Percentiles rank a stretch among this genome's conserved stretches.
These are phyloP conservation scores for Stictocephala bisonia DNA, from an alignment of 2,888 invertebrate species.

Conservation along the genomic window DNA sequence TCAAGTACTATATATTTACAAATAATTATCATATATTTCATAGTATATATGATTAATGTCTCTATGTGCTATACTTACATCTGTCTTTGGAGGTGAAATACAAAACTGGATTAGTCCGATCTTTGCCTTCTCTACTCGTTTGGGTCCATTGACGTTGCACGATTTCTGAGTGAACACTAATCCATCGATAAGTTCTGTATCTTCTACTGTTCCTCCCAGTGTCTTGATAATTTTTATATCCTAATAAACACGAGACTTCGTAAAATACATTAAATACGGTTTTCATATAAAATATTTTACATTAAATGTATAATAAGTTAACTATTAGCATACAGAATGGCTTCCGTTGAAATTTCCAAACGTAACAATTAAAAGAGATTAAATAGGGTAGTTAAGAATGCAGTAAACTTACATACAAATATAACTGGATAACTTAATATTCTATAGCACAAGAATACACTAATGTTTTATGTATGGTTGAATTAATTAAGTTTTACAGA, in stretches of 20 bases:
- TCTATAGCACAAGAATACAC: no score
- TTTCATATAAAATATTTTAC: background rate
- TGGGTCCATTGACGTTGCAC: conserved; percentile 91
- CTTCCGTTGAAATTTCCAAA: no score
- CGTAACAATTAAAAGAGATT: no score
- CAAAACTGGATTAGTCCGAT: conserved; percentile 99
- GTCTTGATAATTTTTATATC: conserved; percentile 98
- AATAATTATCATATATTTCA: no score
- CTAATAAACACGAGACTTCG: conserved; percentile 61
- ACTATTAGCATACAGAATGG: background rate
- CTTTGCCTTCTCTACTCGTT: conserved; percentile 95
- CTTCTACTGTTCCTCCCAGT: conserved; percentile 97
- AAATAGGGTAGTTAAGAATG: no score
- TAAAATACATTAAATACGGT: conserved; percentile 6
- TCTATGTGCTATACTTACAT: conserved; percentile 72
- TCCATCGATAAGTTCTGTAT: conserved; percentile 96
- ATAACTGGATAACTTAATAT: no score
- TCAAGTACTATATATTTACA: no score
- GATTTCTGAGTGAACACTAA: conserved; percentile 92
- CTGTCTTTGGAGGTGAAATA: conserved; percentile 99
- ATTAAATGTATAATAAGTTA: background rate
- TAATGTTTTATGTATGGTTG: no score
- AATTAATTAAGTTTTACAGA: no score
- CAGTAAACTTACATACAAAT: conserved; percentile 23
- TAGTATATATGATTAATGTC: no score